Percentiles rank a stretch among this genome's conserved stretches.
phyloP scores from a whole-genome alignment of 2,888 invertebrate species.

The Choristoneura rosaceana region DNA sequence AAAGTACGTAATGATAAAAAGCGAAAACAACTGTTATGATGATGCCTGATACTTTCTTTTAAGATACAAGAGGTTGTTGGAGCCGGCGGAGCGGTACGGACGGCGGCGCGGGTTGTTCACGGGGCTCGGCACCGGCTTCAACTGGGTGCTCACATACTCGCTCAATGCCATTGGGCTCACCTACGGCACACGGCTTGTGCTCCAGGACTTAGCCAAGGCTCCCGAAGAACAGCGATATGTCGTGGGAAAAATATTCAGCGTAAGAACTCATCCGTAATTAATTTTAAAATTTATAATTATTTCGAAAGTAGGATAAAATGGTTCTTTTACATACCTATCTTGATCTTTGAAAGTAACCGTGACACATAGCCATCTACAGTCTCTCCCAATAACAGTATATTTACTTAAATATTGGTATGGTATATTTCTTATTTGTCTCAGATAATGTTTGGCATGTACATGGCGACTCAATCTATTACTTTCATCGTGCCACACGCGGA shows the following conservation, averaged over 20 bases:
- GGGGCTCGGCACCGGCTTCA: conserved; percentile 86
- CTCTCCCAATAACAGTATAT: too few relatives aligned
- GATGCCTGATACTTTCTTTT: background rate
- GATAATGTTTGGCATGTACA: conserved; percentile 90
- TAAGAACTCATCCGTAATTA: conserved; percentile 2
- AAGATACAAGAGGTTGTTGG: conserved; percentile 71
- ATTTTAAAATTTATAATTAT: background rate
- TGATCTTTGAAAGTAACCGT: too few relatives aligned
- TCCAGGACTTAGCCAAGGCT: conserved; percentile 80
- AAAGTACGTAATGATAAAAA: background rate
- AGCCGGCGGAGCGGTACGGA: conserved; percentile 82
- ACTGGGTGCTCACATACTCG: conserved; percentile 87
- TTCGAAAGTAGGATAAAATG: background rate
- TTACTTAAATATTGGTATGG: too few relatives aligned
- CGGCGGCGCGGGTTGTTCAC: conserved; percentile 84
- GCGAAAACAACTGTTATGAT: background rate
- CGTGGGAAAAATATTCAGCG: conserved; percentile 31
- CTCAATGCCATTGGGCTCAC: conserved; percentile 88
- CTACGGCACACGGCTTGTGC: conserved; percentile 87
- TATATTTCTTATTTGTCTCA: conserved; percentile 51
- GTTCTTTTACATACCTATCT: background rate
- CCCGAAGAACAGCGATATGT: conserved; percentile 54
- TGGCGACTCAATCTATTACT: conserved; percentile 92
- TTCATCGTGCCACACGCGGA: conserved; percentile 91
- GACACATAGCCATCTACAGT: too few relatives aligned